Evolutionary conservation across 2,888 invertebrate genomes (phyloP), one percentile per base, ranked within the genome.

Genomic region (Bellardia bayeri): DNA sequence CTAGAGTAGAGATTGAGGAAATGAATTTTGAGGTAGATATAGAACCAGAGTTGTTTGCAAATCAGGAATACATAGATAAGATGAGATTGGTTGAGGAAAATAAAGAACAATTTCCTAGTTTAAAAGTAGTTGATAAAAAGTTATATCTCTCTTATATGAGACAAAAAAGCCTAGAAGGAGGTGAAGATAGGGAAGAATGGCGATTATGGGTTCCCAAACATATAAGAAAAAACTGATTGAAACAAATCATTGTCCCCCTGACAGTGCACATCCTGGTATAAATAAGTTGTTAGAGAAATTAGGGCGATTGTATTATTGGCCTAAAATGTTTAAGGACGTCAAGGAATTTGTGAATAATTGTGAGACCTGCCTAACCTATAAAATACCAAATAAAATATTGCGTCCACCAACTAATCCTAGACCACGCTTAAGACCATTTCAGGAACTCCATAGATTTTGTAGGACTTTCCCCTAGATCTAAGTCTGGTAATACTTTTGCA

Each of bases 251-350:
- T 61, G 78, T 45, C 54, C 63, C 16, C 79, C 79, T 9, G 7
- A 30, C 2, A 71, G 72, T 13, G 54, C 79, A 37, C 79, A 72
- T 42, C 42, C 51, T 45, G 84, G 84, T 54, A 72, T 49, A 7
- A 79, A 49, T 3, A 84, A 84, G 42, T 63, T 78, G 1, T 11
- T 79, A 4, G 84, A 84, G 14, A 79, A 76, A 51, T 45, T 75
- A 11, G 30, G 61, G 3, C 45, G 40, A 45, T 9, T 45, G 42
- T 42, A 42, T 42, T 42, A 42, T 42, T 42, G 45, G 45, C 45
- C 45, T 2, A 30, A 61, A 61, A 75, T 40, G 58, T 11, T 23
- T 16, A 23, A 61, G 5, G 16, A 75, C 3, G 42, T 75, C 2
- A 8, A 42, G 30, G 23, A 45, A 45, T 61, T 58, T 63, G 23